phyloP scores from a whole-genome alignment of 1,140 invertebrate species.

The Caenorhabditis brenneri region DNA sequence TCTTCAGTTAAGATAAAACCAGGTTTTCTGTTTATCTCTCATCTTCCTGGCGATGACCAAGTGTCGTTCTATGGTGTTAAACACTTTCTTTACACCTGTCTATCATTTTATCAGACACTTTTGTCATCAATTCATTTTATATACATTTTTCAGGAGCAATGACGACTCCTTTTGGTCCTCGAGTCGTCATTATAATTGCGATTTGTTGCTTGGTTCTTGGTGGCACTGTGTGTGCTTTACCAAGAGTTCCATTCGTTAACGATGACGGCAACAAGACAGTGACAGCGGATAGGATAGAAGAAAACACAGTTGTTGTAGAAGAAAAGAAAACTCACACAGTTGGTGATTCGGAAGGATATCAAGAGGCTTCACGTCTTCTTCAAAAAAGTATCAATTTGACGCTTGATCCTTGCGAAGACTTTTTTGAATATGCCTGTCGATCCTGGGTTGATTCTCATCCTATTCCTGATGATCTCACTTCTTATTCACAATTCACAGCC shows the following conservation, averaged over 20 bases:
- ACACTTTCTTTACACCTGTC: not conserved
- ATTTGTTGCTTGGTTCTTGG: not conserved
- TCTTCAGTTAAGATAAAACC: not conserved
- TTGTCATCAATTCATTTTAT: not conserved
- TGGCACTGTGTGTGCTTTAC: not conserved
- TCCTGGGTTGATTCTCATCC: constrained; percentile 59
- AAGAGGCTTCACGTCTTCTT: not conserved
- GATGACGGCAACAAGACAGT: not conserved
- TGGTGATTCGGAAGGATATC: not conserved
- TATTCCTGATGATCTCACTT: constrained; percentile 58
- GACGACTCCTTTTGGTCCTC: not conserved
- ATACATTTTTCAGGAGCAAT: not conserved
- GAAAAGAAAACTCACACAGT: constrained; percentile 8
- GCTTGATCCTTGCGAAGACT: constrained; percentile 66
- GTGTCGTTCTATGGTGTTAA: not conserved
- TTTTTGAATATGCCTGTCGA: constrained; percentile 59
- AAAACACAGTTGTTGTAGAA: not conserved
- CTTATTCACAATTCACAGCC: constrained; percentile 52
- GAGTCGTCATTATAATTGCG: not conserved
- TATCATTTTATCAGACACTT: not conserved
- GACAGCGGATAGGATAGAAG: not conserved
- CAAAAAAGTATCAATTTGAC: constrained; percentile 40
- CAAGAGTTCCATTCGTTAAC: constrained; percentile 9
- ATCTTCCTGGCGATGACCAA: not conserved
- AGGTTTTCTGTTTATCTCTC: not conserved